Evolutionary conservation across 1,140 invertebrate genomes (phyloP).

Genomic region (Monomorium pharaonis): DNA sequence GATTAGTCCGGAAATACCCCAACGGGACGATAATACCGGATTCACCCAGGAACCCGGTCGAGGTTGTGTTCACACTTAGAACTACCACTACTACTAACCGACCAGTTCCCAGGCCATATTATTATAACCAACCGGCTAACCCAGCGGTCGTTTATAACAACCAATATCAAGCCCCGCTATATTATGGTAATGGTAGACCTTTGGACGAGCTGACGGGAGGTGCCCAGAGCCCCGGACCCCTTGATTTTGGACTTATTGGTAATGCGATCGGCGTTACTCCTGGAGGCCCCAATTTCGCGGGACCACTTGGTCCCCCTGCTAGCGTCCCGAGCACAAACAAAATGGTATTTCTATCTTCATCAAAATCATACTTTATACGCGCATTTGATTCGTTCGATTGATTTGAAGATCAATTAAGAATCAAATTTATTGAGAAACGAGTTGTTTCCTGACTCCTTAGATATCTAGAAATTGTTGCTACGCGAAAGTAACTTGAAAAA

Average conservation of each 20-base stretch:
- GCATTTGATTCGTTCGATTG: too few relatives aligned
- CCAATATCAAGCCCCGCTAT: conserved; percentile 74
- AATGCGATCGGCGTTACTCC: conserved; percentile 78
- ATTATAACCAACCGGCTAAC: conserved; percentile 81
- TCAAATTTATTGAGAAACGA: neutral
- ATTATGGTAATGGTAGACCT: conserved; percentile 79
- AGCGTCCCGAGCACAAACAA: conserved; percentile 73
- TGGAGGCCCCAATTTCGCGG: conserved; percentile 77
- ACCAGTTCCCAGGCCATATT: conserved; percentile 71
- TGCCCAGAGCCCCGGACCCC: conserved; percentile 72
- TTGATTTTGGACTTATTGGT: conserved; percentile 82
- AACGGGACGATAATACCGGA: conserved; percentile 90
- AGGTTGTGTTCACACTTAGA: conserved; percentile 84
- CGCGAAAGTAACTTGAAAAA: neutral
- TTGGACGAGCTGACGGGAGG: conserved; percentile 69
- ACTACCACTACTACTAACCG: conserved; percentile 83
- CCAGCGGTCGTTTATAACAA: conserved; percentile 76
- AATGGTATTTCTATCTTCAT: conserved; percentile 82
- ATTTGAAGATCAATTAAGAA: too few relatives aligned
- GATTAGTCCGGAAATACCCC: conserved; percentile 89
- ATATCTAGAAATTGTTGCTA: neutral
- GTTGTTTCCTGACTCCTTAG: neutral
- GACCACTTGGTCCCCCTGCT: conserved; percentile 78
- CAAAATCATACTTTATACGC: conserved; percentile 30
- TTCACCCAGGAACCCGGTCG: conserved; percentile 85